Conservation (phyloP, 2,113 vertebrate genomes). For the Acrocephalus arundinaceus region DNA sequence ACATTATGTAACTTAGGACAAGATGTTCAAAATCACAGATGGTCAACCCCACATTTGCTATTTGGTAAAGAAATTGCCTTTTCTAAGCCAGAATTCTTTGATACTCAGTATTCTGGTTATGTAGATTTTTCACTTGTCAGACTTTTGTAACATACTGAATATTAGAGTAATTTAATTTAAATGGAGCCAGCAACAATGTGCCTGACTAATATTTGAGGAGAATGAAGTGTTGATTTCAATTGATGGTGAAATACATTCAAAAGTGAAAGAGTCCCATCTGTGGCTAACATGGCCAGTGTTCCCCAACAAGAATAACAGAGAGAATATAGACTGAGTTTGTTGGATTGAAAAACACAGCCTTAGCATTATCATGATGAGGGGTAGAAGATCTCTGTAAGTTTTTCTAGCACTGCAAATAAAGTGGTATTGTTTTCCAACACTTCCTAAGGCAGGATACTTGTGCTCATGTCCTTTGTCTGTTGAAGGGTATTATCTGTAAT, state of each 20-base stretch:
- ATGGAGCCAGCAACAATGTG: no score
- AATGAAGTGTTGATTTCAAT: background rate
- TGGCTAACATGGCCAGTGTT: background rate
- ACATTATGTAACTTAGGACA: conserved; percentile 5
- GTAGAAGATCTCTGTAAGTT: background rate
- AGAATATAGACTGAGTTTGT: background rate
- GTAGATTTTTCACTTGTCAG: conserved; percentile 75
- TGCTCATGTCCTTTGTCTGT: no score
- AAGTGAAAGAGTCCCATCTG: background rate
- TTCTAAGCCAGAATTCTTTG: conserved; percentile 46
- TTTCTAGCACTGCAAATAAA: background rate
- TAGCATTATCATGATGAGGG: background rate
- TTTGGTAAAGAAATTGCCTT: conserved; percentile 60
- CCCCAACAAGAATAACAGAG: background rate
- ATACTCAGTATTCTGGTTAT: conserved; percentile 69
- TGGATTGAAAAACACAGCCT: background rate
- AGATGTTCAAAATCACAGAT: conserved; percentile 16
- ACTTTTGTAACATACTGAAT: conserved; percentile 71
- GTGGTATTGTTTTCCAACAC: background rate
- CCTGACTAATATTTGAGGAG: background rate
- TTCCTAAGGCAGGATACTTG: no score
- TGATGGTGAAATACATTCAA: background rate
- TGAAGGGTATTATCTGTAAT: background rate
- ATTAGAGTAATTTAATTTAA: conserved; percentile 55
- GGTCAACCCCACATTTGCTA: background rate